Percentiles rank a stretch among this genome's conserved stretches.
These are phyloP conservation scores for Xestia rhomboidea DNA, from an alignment of 2,888 invertebrate genomes.

Conservation along the genomic window DNA sequence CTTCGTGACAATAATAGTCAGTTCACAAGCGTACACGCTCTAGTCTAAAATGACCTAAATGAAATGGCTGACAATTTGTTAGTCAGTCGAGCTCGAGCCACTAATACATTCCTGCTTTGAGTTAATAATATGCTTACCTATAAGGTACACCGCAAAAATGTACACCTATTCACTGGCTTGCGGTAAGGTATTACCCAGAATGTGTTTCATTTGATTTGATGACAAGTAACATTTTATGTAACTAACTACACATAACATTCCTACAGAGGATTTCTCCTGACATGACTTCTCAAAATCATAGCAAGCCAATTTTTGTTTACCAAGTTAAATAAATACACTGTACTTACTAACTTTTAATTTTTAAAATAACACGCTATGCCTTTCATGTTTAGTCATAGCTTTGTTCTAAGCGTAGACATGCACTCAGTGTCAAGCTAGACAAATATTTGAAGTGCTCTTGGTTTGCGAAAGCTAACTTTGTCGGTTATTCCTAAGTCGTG, in stretches of 20 bases:
- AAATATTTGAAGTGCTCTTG: slow-evolving; percentile 39
- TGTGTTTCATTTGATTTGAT: slow-evolving; percentile 17
- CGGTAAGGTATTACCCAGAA: slow-evolving; percentile 45
- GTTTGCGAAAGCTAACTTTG: slow-evolving; percentile 25
- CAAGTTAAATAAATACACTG: no score
- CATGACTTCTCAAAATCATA: neutral
- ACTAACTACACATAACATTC: neutral
- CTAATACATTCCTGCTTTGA: slow-evolving; percentile 26
- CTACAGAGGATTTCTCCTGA: neutral
- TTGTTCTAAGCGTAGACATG: slow-evolving; percentile 33
- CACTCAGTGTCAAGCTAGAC: slow-evolving; percentile 11
- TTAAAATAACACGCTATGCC: neutral
- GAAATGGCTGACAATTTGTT: slow-evolving; percentile 31
- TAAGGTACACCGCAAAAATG: slow-evolving; percentile 45
- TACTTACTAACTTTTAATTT: no score
- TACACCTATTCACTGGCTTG: slow-evolving; percentile 26
- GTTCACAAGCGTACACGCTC: slow-evolving; percentile 17
- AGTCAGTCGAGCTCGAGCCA: neutral
- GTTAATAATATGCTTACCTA: slow-evolving; percentile 12
- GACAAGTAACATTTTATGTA: slow-evolving; percentile 1
- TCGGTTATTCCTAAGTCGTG: slow-evolving; percentile 19
- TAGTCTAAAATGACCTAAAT: slow-evolving; percentile 28
- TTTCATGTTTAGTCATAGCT: neutral
- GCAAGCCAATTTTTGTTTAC: neutral
- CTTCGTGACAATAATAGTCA: slow-evolving; percentile 36